Evolutionary conservation across 2,113 vertebrate genomes (phyloP), one percentile per base, ranked within the genome.

Genomic region (Nematolebias whitei): DNA sequence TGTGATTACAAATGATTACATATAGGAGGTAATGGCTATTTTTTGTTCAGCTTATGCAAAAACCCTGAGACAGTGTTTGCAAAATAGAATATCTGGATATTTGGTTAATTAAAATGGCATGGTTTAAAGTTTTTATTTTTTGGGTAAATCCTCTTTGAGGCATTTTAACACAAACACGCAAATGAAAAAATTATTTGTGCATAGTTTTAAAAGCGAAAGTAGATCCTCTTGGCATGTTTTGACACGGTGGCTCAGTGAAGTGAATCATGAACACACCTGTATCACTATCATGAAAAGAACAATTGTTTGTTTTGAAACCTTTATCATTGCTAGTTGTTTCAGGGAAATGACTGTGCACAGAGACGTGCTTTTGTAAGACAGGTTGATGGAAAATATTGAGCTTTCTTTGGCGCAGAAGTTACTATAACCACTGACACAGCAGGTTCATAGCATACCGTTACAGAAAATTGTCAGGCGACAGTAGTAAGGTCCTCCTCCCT

Each of bases 1-100:
- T 63, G 51, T 62, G 55, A 68, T 71, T 68, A 26, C 51, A 49
- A 59, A 68, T 61, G 23, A 62, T 70, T 70, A 32, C 64, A 58
- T 59, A 43, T 58, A 68, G 63, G 35, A 79, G 38, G 35, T n/a
- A 51, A 63, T 49, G 56, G 8, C 11, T 11, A 18, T 20, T 45
- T 39, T 22, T 41, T 53, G 72, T 38, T 49, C 19, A 51, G 43
- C 53, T 65, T 38, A 64, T 52, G 19, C 19, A 63, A 38, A 48
- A 68, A 58, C 47, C 41, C 35, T 45, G 12, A 63, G 72, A 59
- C 39, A 63, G 23, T 35, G 20, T 58, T 62, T 53, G 41, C 12
- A 29, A 41, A 63, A 74, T 68, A 70, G 47, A 71, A n/a, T 60
- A 2, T 8, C 22, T 6, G 16, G n/a, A 1, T 6, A 32, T 14